Evolutionary conservation across 1,140 invertebrate species (phyloP).

Genomic region (Drosophila neocordata): DNA sequence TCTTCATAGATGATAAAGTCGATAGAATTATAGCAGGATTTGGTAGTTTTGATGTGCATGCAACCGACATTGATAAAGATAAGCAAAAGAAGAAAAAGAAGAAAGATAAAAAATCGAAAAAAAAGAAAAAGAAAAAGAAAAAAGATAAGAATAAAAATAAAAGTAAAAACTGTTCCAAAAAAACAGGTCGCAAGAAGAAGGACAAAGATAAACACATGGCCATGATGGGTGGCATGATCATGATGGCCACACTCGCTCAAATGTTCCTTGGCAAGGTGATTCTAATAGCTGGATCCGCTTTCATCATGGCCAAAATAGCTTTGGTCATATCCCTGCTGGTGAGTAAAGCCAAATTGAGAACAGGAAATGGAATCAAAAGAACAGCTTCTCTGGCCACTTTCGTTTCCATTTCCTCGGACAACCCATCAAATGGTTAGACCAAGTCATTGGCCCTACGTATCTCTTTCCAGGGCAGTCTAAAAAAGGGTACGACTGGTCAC

Average conservation of each 20-base stretch:
- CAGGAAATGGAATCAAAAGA: neutral
- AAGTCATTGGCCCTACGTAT: conserved; percentile 62
- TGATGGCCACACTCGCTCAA: conserved; percentile 87
- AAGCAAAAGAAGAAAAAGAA: conserved; percentile 52
- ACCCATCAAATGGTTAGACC: conserved; percentile 23
- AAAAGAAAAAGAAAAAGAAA: conserved; percentile 45
- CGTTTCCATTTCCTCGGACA: neutral
- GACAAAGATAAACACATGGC: conserved; percentile 83
- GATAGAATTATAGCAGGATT: conserved; percentile 60
- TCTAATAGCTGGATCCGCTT: conserved; percentile 86
- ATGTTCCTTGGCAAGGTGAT: conserved; percentile 88
- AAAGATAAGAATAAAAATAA: conserved; percentile 64
- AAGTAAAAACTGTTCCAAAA: conserved; percentile 71
- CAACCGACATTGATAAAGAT: conserved; percentile 42
- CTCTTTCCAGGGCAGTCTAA: conserved; percentile 84
- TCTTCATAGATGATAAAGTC: conserved; percentile 80
- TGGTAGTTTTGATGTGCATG: conserved; percentile 58
- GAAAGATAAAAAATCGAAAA: conserved; percentile 27
- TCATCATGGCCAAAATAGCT: conserved; percentile 88
- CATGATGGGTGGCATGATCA: conserved; percentile 86
- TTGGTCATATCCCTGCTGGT: conserved; percentile 86
- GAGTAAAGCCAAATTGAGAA: conserved; percentile 50
- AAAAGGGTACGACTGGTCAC: conserved; percentile 85
- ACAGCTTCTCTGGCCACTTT: neutral
- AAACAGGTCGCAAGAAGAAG: conserved; percentile 82